phyloP scores from a whole-genome alignment of 2,888 invertebrate species.

The Gandaritis pyraliata region DNA sequence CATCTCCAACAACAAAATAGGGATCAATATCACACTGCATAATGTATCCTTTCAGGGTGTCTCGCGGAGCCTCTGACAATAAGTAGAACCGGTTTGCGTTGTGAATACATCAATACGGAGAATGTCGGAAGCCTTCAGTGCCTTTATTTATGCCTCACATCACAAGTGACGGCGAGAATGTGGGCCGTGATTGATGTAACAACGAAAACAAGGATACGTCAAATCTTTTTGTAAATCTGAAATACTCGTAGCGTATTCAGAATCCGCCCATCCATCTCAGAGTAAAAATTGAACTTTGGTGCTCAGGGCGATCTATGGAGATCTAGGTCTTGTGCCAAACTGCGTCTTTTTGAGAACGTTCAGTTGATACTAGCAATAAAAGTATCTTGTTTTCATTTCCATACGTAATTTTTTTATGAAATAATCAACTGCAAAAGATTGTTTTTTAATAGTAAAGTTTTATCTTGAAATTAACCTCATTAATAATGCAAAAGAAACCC shows the following conservation, averaged over 20 bases:
- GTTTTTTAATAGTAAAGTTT: background rate
- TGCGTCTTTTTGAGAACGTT: background rate
- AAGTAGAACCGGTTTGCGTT: constrained; percentile 62
- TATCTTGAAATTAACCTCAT: constrained; percentile 11
- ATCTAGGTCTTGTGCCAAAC: constrained; percentile 3
- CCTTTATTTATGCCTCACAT: constrained; percentile 69
- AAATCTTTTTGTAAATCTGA: constrained; percentile 62
- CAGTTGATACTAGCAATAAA: background rate
- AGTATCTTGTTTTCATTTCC: background rate
- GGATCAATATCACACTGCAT: constrained; percentile 39
- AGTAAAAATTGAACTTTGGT: background rate
- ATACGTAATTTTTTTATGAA: too few relatives aligned
- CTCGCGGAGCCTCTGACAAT: constrained; percentile 58
- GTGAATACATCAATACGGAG: constrained; percentile 70
- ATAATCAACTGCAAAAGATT: background rate
- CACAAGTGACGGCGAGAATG: constrained; percentile 66
- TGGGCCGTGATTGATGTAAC: constrained; percentile 71
- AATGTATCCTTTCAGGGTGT: constrained; percentile 48
- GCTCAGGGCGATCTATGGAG: background rate
- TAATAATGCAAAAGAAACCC: constrained; percentile 10
- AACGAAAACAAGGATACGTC: constrained; percentile 64
- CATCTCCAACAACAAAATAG: constrained; percentile 33
- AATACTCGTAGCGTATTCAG: constrained; percentile 49
- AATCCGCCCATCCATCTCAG: constrained; percentile 46
- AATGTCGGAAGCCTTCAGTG: constrained; percentile 67